Conservation (phyloP, 2,797 vertebrate species). For the Manis javanica region DNA sequence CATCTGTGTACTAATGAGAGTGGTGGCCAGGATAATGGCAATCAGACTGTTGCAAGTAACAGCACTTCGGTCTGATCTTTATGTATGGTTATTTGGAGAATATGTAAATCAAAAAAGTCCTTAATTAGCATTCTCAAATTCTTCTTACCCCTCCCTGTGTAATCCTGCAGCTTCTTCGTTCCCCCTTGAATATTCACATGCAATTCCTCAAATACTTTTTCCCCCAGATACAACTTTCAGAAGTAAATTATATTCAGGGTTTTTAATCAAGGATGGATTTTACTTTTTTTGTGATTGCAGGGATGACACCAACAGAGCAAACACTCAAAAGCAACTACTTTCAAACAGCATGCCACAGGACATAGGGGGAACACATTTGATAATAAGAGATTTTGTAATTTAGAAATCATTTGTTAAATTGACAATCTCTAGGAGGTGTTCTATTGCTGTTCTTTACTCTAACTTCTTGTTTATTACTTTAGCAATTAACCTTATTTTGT, state of each 20-base stretch:
- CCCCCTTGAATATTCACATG: not conserved
- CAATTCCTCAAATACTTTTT: not conserved
- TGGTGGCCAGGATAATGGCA: not conserved
- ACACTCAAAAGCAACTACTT: constrained; percentile 13
- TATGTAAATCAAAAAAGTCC: constrained; percentile 26
- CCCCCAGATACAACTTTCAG: not conserved
- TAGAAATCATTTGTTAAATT: constrained; percentile 65
- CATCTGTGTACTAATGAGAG: constrained; percentile 48
- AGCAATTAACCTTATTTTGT: constrained; percentile 44
- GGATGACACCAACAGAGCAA: not conserved
- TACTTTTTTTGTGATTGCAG: not conserved
- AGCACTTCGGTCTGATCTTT: constrained; percentile 23
- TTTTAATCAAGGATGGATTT: constrained; percentile 31
- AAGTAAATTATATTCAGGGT: constrained; percentile 29
- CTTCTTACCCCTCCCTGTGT: not conserved
- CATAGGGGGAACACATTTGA: not conserved
- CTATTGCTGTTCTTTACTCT: not conserved
- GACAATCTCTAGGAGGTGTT: constrained; percentile 33
- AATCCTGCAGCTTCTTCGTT: constrained; percentile 10
- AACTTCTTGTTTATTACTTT: constrained; percentile 14
- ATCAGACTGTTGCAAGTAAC: constrained; percentile 10
- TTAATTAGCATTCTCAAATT: constrained; percentile 53
- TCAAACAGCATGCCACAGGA: constrained; percentile 33
- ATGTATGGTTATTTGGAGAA: constrained; percentile 12
- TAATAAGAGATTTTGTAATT: constrained; percentile 61